Conservation (phyloP, 2,113 vertebrate species). For the Cercopithecus mona region DNA sequence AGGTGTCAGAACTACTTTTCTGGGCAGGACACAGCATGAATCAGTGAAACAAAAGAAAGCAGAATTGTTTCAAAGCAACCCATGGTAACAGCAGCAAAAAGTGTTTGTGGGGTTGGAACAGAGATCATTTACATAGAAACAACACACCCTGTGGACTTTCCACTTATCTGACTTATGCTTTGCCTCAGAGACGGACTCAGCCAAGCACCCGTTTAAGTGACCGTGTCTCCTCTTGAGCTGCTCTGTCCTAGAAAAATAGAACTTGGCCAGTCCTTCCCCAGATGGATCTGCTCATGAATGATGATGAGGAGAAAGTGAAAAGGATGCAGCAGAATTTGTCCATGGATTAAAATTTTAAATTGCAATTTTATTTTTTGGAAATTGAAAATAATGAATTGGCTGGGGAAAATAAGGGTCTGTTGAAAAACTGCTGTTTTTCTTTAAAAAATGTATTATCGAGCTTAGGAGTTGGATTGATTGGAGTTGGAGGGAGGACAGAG, state of each 20-base stretch:
- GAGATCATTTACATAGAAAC: neutral
- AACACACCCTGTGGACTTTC: neutral
- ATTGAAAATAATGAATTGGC: neutral
- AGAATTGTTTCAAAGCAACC: neutral
- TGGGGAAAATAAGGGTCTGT: neutral
- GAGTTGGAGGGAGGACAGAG: neutral
- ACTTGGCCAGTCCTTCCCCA: too few relatives aligned
- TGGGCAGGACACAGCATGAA: neutral
- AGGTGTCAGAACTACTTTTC: neutral
- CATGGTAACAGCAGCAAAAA: neutral
- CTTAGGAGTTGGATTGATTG: neutral
- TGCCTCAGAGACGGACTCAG: neutral
- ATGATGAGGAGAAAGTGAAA: neutral
- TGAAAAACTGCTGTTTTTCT: neutral
- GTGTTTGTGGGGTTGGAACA: neutral
- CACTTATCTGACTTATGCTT: accelerated
- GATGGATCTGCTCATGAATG: neutral
- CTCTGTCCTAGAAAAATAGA: neutral
- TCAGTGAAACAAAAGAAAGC: neutral
- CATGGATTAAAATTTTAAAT: neutral
- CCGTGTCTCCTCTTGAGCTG: neutral
- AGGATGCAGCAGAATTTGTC: neutral
- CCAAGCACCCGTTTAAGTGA: accelerated
- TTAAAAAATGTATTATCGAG: neutral
- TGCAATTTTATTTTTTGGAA: neutral